phyloP scores from a whole-genome alignment of 2,113 vertebrate species.

The Ameiurus melas region DNA sequence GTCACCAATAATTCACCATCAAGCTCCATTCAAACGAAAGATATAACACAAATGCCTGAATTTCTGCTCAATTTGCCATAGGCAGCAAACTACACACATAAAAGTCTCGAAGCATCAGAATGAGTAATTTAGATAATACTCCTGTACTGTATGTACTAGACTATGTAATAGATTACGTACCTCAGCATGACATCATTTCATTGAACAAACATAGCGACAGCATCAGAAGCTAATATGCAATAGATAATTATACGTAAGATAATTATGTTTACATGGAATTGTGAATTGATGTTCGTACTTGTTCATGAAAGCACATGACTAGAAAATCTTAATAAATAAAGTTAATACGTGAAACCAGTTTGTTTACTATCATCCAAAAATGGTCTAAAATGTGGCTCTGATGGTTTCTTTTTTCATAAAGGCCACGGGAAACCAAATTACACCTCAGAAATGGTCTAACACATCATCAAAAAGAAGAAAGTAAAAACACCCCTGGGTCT shows the following conservation, averaged over 20 bases:
- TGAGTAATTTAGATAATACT: not conserved
- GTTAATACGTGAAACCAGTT: not conserved
- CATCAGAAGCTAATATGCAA: not conserved
- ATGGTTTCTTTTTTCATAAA: not conserved
- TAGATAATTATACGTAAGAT: not conserved
- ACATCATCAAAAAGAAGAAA: constrained; percentile 19
- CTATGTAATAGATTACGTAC: not conserved
- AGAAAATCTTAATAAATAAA: constrained; percentile 1
- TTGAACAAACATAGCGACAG: constrained; percentile 14
- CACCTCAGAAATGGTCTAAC: not conserved
- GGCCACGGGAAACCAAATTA: not conserved
- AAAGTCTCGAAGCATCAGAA: not conserved
- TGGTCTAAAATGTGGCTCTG: not conserved
- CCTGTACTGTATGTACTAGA: not conserved
- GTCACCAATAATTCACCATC: constrained; percentile 37
- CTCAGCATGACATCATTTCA: not conserved
- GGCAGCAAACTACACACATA: not conserved
- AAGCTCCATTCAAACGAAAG: constrained; percentile 28
- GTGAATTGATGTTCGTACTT: not conserved
- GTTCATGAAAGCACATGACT: not conserved
- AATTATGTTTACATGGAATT: not conserved
- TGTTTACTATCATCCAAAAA: not conserved
- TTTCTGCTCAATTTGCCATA: constrained; percentile 8
- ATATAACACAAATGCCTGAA: constrained; percentile 2
- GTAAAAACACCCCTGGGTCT: constrained; percentile 11